Evolutionary conservation across 2,888 invertebrate species (phyloP), one percentile per base, ranked within the genome.

Genomic region (Aromia moschata): DNA sequence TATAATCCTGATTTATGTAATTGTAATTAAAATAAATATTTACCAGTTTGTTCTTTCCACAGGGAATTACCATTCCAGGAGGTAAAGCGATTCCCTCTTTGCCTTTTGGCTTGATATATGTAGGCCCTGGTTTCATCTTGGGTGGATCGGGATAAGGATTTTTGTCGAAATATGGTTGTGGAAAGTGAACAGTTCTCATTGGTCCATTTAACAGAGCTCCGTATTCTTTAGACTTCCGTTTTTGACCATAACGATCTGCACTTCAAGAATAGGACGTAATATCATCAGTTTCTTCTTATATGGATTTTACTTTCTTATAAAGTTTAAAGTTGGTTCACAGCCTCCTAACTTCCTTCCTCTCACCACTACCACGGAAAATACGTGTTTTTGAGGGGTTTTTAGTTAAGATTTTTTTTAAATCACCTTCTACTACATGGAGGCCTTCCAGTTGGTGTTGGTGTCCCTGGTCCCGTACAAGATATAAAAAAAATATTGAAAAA

Each of bases 151-250:
- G 62, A 61, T 69, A 82, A 0, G 83, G 83, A 70, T 83, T 80
- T 15, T 60, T 64, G 53, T 80, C 78, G 63, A 83, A 83, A 58
- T 75, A 83, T 1, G 74, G 70, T 63, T 74, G 64, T 1, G 80
- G 75, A 63, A 63, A 71, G 52, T 70, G 69, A 3, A 66, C 67
- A 0, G 69, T 67, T 1, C 72, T 53, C 66, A 80, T 70, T 2
- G 80, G 74, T 15, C 75, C 73, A 33, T 64, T 65, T 18, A 74
- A 41, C 10, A 52, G 58, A 38, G 58, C 47, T 5, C 74, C 74
- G 59, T 72, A 75, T 37, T 70, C 52, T 46, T 75, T 76, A 38
- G 65, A 65, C 58, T 74, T 75, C 10, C 62, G 30, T 65, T 74
- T 74, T 0, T 56, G 47, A 1, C 68, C 70, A 47, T 75, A 77